phyloP scores from a whole-genome alignment of 1,140 invertebrate genomes.

The Chionoecetes opilio region DNA sequence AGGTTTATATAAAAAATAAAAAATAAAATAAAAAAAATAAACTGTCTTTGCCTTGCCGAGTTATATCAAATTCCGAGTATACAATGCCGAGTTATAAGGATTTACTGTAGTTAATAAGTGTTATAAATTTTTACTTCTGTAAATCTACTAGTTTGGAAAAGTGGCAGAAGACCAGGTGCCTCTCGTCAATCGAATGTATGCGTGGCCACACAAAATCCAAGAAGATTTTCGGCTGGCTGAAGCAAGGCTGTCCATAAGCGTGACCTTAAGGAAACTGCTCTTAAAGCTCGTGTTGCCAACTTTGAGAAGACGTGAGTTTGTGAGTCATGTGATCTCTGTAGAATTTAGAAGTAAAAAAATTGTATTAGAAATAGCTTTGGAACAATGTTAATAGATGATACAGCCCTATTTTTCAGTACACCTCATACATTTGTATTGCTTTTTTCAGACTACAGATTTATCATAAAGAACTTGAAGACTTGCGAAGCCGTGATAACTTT shows the following conservation, averaged over 20 bases:
- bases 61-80: too few species aligned
- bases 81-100: too few species aligned
- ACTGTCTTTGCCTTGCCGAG: too few species aligned
- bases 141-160: slow-evolving; percentile 68
- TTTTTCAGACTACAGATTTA: slow-evolving; percentile 88
- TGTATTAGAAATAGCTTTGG: background rate
- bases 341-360: too few species aligned
- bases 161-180: slow-evolving; percentile 80
- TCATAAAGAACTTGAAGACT: slow-evolving; percentile 90
- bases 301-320: slow-evolving; percentile 79
- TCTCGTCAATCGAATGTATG: slow-evolving; percentile 79
- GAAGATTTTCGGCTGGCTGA: slow-evolving; percentile 80
- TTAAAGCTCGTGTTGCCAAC: slow-evolving; percentile 75
- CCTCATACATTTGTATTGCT: background rate
- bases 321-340: too few species aligned
- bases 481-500: slow-evolving; percentile 94
- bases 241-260: slow-evolving; percentile 78
- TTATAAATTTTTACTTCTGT: background rate
- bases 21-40: too few species aligned
- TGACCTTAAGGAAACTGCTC: slow-evolving; percentile 79
- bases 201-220: slow-evolving; percentile 80
- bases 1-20: too few species aligned
- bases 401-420: background rate
- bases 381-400: background rate
- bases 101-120: too few species aligned